Conservation (phyloP, 2,888 invertebrate species). For the Morpho deidamia region DNA sequence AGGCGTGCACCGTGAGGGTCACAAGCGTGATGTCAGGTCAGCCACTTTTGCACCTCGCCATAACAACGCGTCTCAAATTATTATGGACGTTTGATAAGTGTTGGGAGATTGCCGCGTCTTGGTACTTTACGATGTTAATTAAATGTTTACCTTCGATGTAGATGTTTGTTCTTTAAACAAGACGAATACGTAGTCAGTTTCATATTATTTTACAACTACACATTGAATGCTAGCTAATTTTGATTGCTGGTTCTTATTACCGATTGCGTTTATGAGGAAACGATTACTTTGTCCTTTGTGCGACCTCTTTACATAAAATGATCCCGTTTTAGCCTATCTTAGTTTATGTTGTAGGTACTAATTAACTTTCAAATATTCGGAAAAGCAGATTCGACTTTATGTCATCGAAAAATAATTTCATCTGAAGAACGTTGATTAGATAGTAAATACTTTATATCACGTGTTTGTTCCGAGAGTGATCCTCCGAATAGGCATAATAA, state of each 20-base stretch:
- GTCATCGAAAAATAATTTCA: constrained; percentile 39
- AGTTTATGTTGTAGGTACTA: no score
- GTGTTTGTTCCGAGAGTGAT: constrained; percentile 47
- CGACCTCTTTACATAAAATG: no score
- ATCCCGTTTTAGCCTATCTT: no score
- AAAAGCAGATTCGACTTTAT: constrained; percentile 1
- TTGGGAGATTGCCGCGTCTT: constrained; percentile 71
- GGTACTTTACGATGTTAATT: constrained; percentile 75
- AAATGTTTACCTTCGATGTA: constrained; percentile 61
- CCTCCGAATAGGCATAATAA: constrained; percentile 56
- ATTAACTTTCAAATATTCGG: no score
- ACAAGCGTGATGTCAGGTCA: constrained; percentile 79
- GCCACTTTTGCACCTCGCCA: constrained; percentile 79
- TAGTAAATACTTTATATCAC: constrained; percentile 35
- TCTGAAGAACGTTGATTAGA: constrained; percentile 47
- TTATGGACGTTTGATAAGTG: constrained; percentile 79
- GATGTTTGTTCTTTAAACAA: constrained; percentile 16
- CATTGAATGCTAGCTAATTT: no score
- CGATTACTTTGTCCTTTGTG: no score
- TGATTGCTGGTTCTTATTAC: no score
- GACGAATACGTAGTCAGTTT: constrained; percentile 42
- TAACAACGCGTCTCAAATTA: constrained; percentile 80
- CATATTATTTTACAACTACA: not conserved
- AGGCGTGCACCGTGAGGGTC: constrained; percentile 61
- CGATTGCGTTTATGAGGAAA: no score